Evolutionary conservation across 2,888 invertebrate species (phyloP), one percentile per base, ranked within the genome.

Genomic region (Teleiodes luculella): DNA sequence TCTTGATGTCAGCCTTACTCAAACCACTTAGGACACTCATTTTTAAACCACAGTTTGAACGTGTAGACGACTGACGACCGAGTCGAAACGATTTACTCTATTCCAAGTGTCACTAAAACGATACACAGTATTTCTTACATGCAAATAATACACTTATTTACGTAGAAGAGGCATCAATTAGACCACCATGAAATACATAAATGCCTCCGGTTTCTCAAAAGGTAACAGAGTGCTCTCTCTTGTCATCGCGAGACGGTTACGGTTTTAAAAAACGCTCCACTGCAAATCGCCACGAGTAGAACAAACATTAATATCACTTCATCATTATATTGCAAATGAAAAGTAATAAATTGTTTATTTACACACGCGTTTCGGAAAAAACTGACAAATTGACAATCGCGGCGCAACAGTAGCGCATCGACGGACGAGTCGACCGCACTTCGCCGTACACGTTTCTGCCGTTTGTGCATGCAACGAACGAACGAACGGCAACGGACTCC

Each of bases 391-490:
- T 78, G 76, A 84, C 84, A 80, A 80, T 85, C 87, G 74, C 76
- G 83, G 85, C 83, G 80, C 5, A 28, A 73, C 55, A 74, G 76
- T 85, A 87, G 84, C 86, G 80, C 85, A 85, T 86, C 88, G 88
- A 85, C 85, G 87, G 88, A 87, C 89, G 82, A 87, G 83, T 81
- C 89, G 89, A 89, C 77, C 88, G 88, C 89, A 88, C 89, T 88
- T 88, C 89, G 89, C 78, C 88, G 76, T 86, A 86, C 88, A 88
- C 89, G 89, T 88, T 88, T 88, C 87, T 86, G 86, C 72, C 78
- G 78, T 78, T 74, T 64, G 39, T 70, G 4, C 4, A 18, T 43
- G 20, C 20, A 11, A 10, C 18, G 18, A 41, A 18, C 67, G 62
- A 65, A 64, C 65, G 41, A 67, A 66, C 64, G 69, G 66, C 74